phyloP scores from a whole-genome alignment of 2,888 invertebrate species.

The Acrocyrtus sp. region DNA sequence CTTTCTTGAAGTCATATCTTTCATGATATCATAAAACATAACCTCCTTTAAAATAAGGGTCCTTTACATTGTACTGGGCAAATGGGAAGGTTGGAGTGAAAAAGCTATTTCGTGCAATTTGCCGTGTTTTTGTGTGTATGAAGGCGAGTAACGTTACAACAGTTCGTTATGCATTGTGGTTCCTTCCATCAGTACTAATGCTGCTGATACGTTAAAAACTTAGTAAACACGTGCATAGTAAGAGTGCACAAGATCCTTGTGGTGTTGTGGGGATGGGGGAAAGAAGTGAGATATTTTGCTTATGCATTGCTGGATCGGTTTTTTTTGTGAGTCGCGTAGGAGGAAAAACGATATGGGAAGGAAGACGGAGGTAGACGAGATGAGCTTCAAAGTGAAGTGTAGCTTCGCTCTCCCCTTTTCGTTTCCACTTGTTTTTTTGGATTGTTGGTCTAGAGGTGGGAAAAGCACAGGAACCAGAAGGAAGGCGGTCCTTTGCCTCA shows the following conservation, averaged over 20 bases:
- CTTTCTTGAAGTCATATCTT: constrained; percentile 24
- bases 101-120: not conserved
- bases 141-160: not conserved
- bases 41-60: constrained; percentile 7
- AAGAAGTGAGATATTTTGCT: too few relatives aligned
- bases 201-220: too few relatives aligned
- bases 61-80: too few relatives aligned
- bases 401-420: too few relatives aligned
- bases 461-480: constrained; percentile 39
- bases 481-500: constrained; percentile 53
- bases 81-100: not conserved
- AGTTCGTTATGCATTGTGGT: constrained; percentile 30
- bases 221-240: too few relatives aligned
- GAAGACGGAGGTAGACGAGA: not conserved
- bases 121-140: not conserved
- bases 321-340: too few relatives aligned
- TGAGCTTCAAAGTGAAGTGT: not conserved
- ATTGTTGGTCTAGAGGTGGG: constrained; percentile 31
- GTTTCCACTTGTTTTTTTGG: too few relatives aligned
- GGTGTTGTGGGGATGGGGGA: too few relatives aligned
- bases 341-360: not conserved
- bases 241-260: too few relatives aligned
- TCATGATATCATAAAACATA: constrained; percentile 10
- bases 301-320: too few relatives aligned
- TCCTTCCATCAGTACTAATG: constrained; percentile 17